phyloP scores from a whole-genome alignment of 2,888 invertebrate genomes.

The Emmelina monodactyla region DNA sequence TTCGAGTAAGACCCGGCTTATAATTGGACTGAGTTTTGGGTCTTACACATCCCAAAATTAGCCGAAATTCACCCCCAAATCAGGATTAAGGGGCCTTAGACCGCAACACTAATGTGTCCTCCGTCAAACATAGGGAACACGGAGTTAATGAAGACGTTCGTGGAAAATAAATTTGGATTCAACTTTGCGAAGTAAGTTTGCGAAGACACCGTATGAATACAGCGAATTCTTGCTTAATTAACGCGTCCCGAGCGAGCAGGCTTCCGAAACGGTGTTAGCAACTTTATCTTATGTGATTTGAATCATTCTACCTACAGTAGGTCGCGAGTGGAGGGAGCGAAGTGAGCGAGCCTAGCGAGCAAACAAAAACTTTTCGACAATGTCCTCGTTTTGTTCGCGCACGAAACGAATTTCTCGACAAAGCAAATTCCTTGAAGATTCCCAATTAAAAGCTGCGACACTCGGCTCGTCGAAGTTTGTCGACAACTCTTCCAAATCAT shows the following conservation, averaged over 20 bases:
- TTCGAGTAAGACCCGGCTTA: slow-evolving; percentile 55
- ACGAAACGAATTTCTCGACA: slow-evolving; percentile 41
- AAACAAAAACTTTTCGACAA: slow-evolving; percentile 26
- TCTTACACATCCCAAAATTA: slow-evolving; percentile 51
- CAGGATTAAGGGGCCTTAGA: slow-evolving; percentile 38
- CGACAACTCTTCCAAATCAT: slow-evolving; percentile 51
- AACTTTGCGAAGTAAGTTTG: slow-evolving; percentile 46
- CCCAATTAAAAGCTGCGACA: slow-evolving; percentile 59
- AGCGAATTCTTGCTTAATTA: slow-evolving; percentile 55
- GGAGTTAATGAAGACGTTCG: slow-evolving; percentile 48
- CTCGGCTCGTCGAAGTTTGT: slow-evolving; percentile 42
- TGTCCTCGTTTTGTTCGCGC: slow-evolving; percentile 38
- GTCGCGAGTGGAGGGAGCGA: too few species aligned
- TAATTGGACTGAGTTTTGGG: slow-evolving; percentile 52
- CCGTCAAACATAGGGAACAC: slow-evolving; percentile 46
- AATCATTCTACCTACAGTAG: slow-evolving; percentile 28
- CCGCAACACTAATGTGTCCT: slow-evolving; percentile 44
- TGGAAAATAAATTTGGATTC: slow-evolving; percentile 47
- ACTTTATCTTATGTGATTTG: slow-evolving; percentile 26
- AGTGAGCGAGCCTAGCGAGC: slow-evolving; percentile 10
- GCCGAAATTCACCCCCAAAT: slow-evolving; percentile 43
- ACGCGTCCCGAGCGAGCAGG: slow-evolving; percentile 27
- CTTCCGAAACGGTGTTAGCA: slow-evolving; percentile 19
- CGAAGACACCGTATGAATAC: slow-evolving; percentile 41
- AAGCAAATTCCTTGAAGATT: slow-evolving; percentile 57